Conservation (phyloP, 2,113 vertebrate species). For the Anas platyrhynchos region DNA sequence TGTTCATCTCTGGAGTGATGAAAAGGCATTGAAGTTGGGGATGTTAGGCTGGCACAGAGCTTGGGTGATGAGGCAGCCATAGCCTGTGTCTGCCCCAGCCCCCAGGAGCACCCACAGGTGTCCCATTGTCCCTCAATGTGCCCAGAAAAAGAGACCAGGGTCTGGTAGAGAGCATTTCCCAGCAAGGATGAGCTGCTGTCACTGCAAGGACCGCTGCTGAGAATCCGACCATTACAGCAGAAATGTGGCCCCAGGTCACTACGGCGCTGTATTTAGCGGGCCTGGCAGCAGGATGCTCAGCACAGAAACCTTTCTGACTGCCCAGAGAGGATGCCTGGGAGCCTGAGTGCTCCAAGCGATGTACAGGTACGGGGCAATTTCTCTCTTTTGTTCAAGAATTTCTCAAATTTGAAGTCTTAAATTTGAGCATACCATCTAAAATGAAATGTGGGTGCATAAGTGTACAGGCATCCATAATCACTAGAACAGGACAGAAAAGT, state of each 20-base stretch:
- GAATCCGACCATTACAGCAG: neutral
- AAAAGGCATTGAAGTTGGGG: neutral
- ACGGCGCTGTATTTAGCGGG: rapidly evolving
- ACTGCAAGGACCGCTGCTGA: neutral
- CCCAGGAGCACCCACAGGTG: rapidly evolving
- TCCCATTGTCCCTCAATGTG: neutral
- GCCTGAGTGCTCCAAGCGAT: rapidly evolving
- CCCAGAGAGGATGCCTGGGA: neutral
- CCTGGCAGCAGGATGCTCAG: neutral
- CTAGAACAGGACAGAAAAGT: neutral
- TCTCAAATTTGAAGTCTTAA: neutral
- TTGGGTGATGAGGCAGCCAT: neutral
- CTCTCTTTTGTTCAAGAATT: neutral
- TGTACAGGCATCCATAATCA: neutral
- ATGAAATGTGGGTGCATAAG: neutral
- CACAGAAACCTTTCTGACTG: rapidly evolving
- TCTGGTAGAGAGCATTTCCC: neutral
- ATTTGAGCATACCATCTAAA: neutral
- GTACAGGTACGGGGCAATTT: neutral
- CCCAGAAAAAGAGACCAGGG: no score
- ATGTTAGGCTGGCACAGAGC: rapidly evolving
- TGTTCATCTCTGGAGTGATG: neutral
- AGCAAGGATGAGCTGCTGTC: neutral
- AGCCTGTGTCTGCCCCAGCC: no score
- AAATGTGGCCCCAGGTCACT: neutral